Evolutionary conservation across 2,888 invertebrate genomes (phyloP).

Genomic region (Thera britannica): DNA sequence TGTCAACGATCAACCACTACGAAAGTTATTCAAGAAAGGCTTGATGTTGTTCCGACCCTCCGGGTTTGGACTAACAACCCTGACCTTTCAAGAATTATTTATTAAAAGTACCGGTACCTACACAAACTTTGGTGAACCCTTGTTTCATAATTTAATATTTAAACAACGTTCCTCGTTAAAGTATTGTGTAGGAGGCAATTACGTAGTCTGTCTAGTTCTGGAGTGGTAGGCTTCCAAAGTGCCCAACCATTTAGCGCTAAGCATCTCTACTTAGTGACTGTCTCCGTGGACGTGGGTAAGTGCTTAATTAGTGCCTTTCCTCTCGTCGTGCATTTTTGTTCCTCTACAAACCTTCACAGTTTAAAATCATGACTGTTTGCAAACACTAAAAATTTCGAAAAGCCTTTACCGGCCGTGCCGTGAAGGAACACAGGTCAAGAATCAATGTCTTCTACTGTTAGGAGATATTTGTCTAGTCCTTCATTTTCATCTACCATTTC

Average conservation of each 20-base stretch:
- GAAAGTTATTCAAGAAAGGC: slow-evolving; percentile 16
- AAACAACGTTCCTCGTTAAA: background rate
- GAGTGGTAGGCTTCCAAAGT: slow-evolving; percentile 14
- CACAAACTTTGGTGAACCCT: slow-evolving; percentile 13
- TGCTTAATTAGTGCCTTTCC: slow-evolving; percentile 20
- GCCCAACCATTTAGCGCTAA: slow-evolving; percentile 24
- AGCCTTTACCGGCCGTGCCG: too few relatives aligned
- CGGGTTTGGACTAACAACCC: slow-evolving; percentile 18
- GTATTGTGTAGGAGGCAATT: background rate
- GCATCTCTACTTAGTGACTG: slow-evolving; percentile 26
- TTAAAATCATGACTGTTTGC: background rate
- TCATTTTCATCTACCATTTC: too few relatives aligned
- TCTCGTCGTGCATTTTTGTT: slow-evolving; percentile 4
- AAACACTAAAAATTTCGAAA: too few relatives aligned
- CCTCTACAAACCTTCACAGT: background rate
- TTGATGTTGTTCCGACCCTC: slow-evolving; percentile 1
- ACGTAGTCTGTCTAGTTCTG: slow-evolving; percentile 3
- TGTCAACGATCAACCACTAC: slow-evolving; percentile 18
- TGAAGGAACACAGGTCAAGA: too few relatives aligned
- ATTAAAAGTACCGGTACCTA: slow-evolving; percentile 13
- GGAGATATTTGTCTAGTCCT: too few relatives aligned
- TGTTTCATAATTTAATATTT: slow-evolving; percentile 14
- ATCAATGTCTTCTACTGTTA: too few relatives aligned
- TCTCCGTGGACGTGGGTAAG: slow-evolving; percentile 15
- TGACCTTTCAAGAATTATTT: slow-evolving; percentile 23